phyloP scores from a whole-genome alignment of 2,888 invertebrate genomes.

The Cynaeus angustus region DNA sequence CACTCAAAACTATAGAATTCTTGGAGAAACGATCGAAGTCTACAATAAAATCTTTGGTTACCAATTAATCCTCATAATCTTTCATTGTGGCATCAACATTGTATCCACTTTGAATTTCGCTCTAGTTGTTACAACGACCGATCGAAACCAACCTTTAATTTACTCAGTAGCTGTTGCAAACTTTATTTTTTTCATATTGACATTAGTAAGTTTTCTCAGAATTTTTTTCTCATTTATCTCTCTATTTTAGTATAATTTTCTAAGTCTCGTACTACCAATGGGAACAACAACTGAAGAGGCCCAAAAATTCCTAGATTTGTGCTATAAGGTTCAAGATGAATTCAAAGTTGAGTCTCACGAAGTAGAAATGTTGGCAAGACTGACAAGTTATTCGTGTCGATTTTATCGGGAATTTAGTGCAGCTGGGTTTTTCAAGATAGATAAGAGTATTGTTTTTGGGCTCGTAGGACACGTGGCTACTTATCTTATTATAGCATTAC shows the following conservation, averaged over 20 bases:
- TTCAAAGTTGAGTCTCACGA: not conserved
- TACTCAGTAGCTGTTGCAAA: not conserved
- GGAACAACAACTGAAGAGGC: constrained; percentile 6
- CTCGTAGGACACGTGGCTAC: not conserved
- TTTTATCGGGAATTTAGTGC: constrained; percentile 5
- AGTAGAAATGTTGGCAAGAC: not conserved
- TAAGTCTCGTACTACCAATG: not conserved
- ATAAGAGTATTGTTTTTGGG: not conserved
- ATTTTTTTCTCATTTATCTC: not conserved
- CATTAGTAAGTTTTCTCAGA: not conserved
- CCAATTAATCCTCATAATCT: constrained; percentile 1
- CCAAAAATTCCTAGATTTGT: not conserved
- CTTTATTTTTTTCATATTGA: not conserved
- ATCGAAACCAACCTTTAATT: too few relatives aligned
- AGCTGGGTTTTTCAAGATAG: constrained; percentile 1
- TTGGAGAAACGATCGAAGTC: constrained; percentile 12
- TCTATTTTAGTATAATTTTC: constrained; percentile 4
- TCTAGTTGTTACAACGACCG: not conserved
- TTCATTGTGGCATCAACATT: constrained; percentile 1
- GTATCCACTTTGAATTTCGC: not conserved
- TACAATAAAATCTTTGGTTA: constrained; percentile 10
- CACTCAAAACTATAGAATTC: not conserved
- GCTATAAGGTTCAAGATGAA: constrained; percentile 3
- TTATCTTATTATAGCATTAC: constrained; percentile 8
- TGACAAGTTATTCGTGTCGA: not conserved